These are phyloP conservation scores for Stichopus chloronotus DNA, from an alignment of 35 echinoderm and acorn worm genomes.

Conservation along the genomic window DNA sequence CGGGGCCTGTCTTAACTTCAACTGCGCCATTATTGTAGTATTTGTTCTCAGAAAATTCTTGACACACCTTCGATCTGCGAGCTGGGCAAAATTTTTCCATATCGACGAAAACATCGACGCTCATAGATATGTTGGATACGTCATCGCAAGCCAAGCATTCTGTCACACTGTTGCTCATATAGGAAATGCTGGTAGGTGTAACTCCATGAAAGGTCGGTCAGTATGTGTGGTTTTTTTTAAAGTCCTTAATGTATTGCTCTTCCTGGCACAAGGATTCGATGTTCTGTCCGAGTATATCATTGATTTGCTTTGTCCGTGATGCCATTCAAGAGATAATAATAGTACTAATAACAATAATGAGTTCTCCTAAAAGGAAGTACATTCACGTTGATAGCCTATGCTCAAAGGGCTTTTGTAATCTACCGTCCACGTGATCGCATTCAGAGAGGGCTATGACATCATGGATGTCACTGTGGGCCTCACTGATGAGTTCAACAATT, in stretches of 20 bases:
- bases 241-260: too few species aligned
- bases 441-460: too few species aligned
- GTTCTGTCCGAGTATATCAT: too few species aligned
- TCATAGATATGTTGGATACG: constrained; percentile 47
- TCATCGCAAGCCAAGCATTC: background rate
- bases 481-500: too few species aligned
- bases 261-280: background rate
- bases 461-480: too few species aligned
- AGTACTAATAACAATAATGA: too few species aligned
- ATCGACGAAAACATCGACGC: constrained; percentile 30
- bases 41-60: constrained; percentile 60
- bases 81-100: background rate
- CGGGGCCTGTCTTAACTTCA: constrained; percentile 63
- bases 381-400: too few species aligned
- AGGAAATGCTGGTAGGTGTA: constrained; percentile 46
- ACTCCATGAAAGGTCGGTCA: background rate
- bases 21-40: constrained; percentile 59
- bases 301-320: too few species aligned
- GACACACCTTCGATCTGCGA: constrained; percentile 30
- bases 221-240: background rate
- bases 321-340: too few species aligned
- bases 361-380: too few species aligned
- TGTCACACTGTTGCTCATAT: constrained; percentile 47
- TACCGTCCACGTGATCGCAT: too few species aligned
- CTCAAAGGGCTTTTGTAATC: too few species aligned